Evolutionary conservation across 1,140 invertebrate species (phyloP).

Genomic region (Brachionus koreanus): DNA sequence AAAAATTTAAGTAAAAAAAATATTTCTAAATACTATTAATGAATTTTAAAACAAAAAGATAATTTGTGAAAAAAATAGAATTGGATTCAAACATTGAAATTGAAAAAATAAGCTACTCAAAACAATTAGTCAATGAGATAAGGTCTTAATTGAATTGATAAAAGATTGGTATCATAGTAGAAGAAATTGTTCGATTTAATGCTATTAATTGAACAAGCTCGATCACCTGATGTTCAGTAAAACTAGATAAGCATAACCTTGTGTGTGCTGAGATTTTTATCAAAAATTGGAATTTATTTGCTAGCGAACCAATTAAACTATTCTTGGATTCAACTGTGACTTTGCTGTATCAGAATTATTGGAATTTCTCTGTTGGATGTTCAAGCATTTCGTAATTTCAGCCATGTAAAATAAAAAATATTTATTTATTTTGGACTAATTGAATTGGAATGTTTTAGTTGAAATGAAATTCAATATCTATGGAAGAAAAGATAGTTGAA

Average conservation of each 20-base stretch:
- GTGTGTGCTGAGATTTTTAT: not conserved
- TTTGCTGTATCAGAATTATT: not conserved
- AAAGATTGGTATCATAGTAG: slow-evolving; percentile 11
- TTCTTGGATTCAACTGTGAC: not conserved
- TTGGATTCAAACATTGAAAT: not conserved
- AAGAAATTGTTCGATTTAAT: not conserved
- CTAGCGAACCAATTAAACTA: not conserved
- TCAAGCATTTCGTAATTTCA: not conserved
- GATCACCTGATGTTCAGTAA: slow-evolving; percentile 9
- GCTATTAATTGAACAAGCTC: not conserved
- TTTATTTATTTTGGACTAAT: not conserved
- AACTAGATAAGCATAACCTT: not conserved
- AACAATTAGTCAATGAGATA: not conserved
- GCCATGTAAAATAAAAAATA: not conserved
- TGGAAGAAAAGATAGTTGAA: not conserved
- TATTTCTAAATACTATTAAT: no score
- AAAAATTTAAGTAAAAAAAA: no score
- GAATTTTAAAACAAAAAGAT: not conserved
- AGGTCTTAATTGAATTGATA: slow-evolving; percentile 24
- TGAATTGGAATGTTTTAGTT: slow-evolving; percentile 17
- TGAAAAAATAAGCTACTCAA: not conserved
- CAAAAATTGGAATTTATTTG: not conserved
- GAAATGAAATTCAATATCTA: not conserved
- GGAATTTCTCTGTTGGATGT: not conserved
- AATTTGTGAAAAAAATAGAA: not conserved